These are phyloP conservation scores for Gadus macrocephalus DNA, from an alignment of 2,113 vertebrate species.

Conservation along the genomic window DNA sequence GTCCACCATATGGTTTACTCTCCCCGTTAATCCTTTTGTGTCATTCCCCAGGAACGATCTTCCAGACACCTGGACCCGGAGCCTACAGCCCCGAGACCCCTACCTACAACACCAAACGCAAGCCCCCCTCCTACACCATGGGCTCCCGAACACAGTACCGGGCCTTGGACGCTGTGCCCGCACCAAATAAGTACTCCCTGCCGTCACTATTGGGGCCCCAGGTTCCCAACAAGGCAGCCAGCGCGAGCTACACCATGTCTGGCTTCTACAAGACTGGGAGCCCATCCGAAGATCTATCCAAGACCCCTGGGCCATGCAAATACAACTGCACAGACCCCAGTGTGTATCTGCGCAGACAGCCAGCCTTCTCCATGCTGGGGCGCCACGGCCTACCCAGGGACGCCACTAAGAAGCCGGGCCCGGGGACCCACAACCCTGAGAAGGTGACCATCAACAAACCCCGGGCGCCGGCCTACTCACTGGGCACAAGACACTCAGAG, in stretches of 20 bases:
- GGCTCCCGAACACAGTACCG: constrained; percentile 71
- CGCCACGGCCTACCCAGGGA: constrained; percentile 52
- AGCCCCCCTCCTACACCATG: constrained; percentile 77
- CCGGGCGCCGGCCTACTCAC: constrained; percentile 74
- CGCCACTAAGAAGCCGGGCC: constrained; percentile 68
- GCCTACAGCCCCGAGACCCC: constrained; percentile 79
- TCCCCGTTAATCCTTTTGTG: constrained; percentile 14
- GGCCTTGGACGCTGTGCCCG: constrained; percentile 62
- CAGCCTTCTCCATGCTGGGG: constrained; percentile 80
- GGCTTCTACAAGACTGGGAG: constrained; percentile 55
- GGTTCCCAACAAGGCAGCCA: constrained; percentile 71
- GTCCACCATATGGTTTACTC: constrained; percentile 12
- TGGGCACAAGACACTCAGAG: constrained; percentile 78
- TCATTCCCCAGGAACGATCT: constrained; percentile 41
- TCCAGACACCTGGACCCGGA: constrained; percentile 78
- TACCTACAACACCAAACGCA: constrained; percentile 63
- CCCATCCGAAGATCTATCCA: constrained; percentile 68
- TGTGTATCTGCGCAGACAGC: constrained; percentile 67
- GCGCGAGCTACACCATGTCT: constrained; percentile 74
- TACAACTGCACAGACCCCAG: constrained; percentile 76
- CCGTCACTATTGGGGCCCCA: constrained; percentile 77
- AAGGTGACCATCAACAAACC: constrained; percentile 67
- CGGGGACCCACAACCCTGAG: constrained; percentile 78
- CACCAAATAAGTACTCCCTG: constrained; percentile 81
- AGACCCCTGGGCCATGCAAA: constrained; percentile 76